These are phyloP conservation scores for Pseudomyrmex cubaensis DNA, from an alignment of 1,140 invertebrate species.

Conservation along the genomic window DNA sequence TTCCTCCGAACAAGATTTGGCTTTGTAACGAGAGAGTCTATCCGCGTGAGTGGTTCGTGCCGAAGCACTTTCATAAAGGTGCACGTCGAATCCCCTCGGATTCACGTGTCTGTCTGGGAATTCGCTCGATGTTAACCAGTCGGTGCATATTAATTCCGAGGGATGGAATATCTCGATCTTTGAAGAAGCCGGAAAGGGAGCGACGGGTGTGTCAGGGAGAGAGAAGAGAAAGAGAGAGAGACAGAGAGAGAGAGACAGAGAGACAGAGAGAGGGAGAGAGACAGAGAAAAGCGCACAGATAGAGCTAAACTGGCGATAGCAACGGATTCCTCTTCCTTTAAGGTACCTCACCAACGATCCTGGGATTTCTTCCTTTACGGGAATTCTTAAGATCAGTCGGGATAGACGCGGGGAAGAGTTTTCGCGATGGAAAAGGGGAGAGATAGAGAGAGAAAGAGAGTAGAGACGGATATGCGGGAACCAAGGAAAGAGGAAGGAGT, in stretches of 20 bases:
- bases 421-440: conserved; percentile 51
- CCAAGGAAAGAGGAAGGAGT: conserved; percentile 39
- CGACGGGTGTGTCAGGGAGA: neutral
- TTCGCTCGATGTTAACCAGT: conserved; percentile 73
- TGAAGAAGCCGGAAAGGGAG: conserved; percentile 70
- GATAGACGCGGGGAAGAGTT: conserved; percentile 34
- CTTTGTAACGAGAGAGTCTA: conserved; percentile 64
- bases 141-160: conserved; percentile 75
- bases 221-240: neutral
- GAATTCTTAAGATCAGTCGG: conserved; percentile 70
- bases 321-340: conserved; percentile 53
- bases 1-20: conserved; percentile 42
- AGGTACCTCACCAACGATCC: conserved; percentile 51
- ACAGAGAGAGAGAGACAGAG: neutral
- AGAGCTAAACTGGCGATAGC: conserved; percentile 37
- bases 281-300: neutral
- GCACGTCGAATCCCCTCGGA: conserved; percentile 59
- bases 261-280: neutral
- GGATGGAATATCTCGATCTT: conserved; percentile 74
- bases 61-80: conserved; percentile 66
- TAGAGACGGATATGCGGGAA: neutral
- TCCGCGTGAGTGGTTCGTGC: conserved; percentile 64
- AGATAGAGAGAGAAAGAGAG: neutral
- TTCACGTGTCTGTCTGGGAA: conserved; percentile 74
- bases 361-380: conserved; percentile 69